Evolutionary conservation across 2,888 invertebrate species (phyloP).

Genomic region (Parelbella ahira): DNA sequence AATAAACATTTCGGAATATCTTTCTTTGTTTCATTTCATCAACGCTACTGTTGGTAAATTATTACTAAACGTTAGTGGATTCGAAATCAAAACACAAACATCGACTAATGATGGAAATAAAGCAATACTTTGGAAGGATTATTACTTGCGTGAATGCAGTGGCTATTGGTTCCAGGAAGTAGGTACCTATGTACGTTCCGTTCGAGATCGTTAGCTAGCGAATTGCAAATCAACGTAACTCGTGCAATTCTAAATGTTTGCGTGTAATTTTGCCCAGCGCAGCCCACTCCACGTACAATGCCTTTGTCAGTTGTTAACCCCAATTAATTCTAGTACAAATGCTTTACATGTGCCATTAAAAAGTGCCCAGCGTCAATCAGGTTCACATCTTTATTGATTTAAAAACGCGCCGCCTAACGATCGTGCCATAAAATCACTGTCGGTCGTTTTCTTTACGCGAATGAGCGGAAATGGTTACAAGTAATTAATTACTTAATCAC

Average conservation of each 20-base stretch:
- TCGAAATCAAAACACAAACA: too few relatives aligned
- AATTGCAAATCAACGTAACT: slow-evolving; percentile 38
- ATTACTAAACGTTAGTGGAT: too few relatives aligned
- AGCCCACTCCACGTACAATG: too few relatives aligned
- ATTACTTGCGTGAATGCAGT: too few relatives aligned
- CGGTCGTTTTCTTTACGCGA: slow-evolving; percentile 10
- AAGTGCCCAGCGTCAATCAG: slow-evolving; percentile 10
- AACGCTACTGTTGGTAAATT: too few relatives aligned
- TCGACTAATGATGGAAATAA: too few relatives aligned
- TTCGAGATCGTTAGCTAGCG: slow-evolving; percentile 18
- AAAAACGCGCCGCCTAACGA: slow-evolving; percentile 9
- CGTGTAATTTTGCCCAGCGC: too few relatives aligned
- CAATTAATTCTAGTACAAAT: slow-evolving; percentile 27
- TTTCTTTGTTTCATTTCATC: too few relatives aligned
- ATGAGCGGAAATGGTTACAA: slow-evolving; percentile 20
- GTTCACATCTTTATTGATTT: slow-evolving; percentile 26
- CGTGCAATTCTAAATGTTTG: slow-evolving; percentile 39
- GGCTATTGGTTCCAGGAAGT: slow-evolving; percentile 24
- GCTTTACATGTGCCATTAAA: slow-evolving; percentile 15
- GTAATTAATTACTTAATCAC: slow-evolving; percentile 23
- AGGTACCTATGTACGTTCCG: slow-evolving; percentile 11
- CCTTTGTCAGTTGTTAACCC: slow-evolving; percentile 27
- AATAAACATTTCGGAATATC: too few relatives aligned
- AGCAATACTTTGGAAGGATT: too few relatives aligned
- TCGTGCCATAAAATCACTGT: slow-evolving; percentile 19